Percentiles rank a stretch among this genome's conserved stretches.
Conservation (phyloP, 2,797 vertebrate species). For the Poecile montanus region DNA sequence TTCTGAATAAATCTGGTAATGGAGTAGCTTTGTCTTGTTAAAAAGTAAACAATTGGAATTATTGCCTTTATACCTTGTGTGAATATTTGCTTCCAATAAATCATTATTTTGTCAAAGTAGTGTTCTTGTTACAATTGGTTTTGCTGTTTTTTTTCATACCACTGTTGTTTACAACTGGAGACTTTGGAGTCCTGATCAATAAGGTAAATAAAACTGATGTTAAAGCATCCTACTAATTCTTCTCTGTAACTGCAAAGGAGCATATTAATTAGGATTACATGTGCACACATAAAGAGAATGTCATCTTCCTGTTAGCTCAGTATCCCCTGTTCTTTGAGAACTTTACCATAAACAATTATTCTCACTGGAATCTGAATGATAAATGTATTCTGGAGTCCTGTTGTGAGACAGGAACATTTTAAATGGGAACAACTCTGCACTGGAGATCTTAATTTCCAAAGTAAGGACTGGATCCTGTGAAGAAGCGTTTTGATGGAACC, state of each 20-base stretch:
- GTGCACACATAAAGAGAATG: not conserved
- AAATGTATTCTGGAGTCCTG: not conserved
- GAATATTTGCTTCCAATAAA: conserved; percentile 42
- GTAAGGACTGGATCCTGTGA: not conserved
- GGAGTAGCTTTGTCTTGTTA: not conserved
- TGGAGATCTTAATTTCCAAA: conserved; percentile 26
- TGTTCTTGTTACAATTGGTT: not conserved
- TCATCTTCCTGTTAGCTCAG: not conserved
- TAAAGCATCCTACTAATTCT: not conserved
- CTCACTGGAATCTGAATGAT: not conserved
- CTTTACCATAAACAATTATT: not conserved
- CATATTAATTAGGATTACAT: not conserved
- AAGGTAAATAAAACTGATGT: not conserved
- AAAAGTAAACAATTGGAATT: not conserved
- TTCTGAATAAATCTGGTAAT: not conserved
- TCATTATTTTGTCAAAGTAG: not conserved
- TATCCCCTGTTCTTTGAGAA: not conserved
- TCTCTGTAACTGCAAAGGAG: not conserved
- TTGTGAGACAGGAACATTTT: conserved; percentile 22
- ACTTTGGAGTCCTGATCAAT: not conserved
- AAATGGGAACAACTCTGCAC: conserved; percentile 7
- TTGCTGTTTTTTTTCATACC: not conserved
- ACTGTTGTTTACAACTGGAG: not conserved
- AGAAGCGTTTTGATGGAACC: not conserved
- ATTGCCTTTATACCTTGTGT: not conserved